Evolutionary conservation across 1,140 invertebrate species (phyloP), one percentile per base, ranked within the genome.

Genomic region (Orchesella cincta): DNA sequence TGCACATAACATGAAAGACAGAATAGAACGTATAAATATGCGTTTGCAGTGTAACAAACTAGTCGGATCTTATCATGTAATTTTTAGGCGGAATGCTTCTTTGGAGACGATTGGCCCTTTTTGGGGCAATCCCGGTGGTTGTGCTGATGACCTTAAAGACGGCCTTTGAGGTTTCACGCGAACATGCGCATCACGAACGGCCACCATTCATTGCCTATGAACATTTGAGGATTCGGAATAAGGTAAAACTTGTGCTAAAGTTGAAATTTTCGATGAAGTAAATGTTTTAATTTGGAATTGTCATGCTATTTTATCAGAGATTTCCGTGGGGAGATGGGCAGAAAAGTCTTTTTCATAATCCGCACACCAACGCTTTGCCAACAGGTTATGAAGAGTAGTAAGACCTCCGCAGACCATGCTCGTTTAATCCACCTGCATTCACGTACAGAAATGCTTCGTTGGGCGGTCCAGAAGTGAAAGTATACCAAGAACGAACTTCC

Each of bases 301-400:
- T 46, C 20, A 8, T 8, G 20, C 20, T 46, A 46, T 18, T n/a
- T 57, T 18, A 57, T 14, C 52, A 57, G 52, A 57, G 52, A 57
- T 57, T 57, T 57, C 52, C 52, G 12, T 57, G 52, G 52, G 52
- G 52, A 8, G 52, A 57, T 57, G 52, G 52, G 23, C 52, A 57
- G 23, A 57, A 57, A 23, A 57, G 14, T n/a, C 23, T 57, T 3
- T 57, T 57, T 57, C 52, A 57, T n/a, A 57, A 57, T 57, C 52
- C 52, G 14, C 52, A 57, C 8, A n/a, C 14, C 12, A 57, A 57
- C 52, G 52, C 52, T 14, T n/a, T 57, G 23, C 52, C 52, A 23
- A 57, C 52, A n/a, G 52, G 52, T n/a, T 57, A 57, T 57, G 52
- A 57, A 57, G 23, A 57, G 12, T 57, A 57, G n/a, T n/a, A n/a